These are phyloP conservation scores for Crypturellus tataupa DNA, from an alignment of 2,797 vertebrate species.

Conservation along the genomic window DNA sequence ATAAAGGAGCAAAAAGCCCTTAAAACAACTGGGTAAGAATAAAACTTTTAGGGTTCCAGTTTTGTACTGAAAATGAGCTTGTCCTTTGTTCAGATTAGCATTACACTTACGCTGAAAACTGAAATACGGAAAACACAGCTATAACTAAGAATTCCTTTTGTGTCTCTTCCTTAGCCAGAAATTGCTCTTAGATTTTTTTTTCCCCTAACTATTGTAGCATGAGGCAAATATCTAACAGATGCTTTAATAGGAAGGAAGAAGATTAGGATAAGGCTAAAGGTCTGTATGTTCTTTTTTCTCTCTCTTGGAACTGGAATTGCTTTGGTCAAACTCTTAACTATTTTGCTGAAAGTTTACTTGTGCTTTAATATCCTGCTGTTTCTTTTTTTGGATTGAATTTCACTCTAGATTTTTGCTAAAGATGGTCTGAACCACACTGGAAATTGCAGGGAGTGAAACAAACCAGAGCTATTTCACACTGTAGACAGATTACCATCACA, in stretches of 20 bases:
- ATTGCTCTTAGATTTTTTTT: neutral
- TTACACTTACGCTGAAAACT: neutral
- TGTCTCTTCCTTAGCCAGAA: slow-evolving; percentile 50
- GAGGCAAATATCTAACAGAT: slow-evolving; percentile 69
- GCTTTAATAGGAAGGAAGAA: slow-evolving; percentile 57
- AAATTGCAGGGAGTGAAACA: neutral
- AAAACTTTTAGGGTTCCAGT: neutral
- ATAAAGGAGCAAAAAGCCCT: slow-evolving; percentile 3
- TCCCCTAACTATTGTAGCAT: neutral
- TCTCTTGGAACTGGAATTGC: slow-evolving; percentile 37
- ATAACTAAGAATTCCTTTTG: slow-evolving; percentile 24
- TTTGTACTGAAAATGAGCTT: neutral
- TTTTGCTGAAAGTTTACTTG: slow-evolving; percentile 52
- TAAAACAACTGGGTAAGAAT: neutral
- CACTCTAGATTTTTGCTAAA: neutral
- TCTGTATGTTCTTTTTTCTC: neutral
- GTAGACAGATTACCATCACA: neutral
- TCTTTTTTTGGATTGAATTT: slow-evolving; percentile 35
- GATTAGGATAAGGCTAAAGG: slow-evolving; percentile 51
- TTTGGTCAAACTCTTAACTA: slow-evolving; percentile 38
- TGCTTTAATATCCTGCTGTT: slow-evolving; percentile 26
- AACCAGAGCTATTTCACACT: neutral
- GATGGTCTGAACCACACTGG: neutral
- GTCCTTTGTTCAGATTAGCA: neutral
- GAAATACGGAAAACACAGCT: slow-evolving; percentile 18